Conservation (phyloP, 1,140 invertebrate species). For the Andricus grossulariae region DNA sequence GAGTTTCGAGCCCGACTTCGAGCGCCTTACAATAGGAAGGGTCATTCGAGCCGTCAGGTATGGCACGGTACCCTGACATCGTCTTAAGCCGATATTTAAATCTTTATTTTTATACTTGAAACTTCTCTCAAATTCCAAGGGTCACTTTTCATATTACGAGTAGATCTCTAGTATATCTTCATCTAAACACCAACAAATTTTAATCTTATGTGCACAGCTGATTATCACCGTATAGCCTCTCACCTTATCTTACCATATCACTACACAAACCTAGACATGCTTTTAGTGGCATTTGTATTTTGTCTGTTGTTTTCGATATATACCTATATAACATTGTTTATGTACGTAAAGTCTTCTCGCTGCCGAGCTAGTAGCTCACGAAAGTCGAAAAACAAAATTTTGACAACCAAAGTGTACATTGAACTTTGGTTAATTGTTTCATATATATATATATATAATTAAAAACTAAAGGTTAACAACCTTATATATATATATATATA, state of each 20-base stretch:
- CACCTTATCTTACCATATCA: constrained; percentile 61
- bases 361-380: constrained; percentile 50
- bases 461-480: too few species aligned
- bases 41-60: too few species aligned
- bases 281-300: constrained; percentile 73
- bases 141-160: constrained; percentile 11
- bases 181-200: constrained; percentile 45
- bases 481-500: too few species aligned
- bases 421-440: too few species aligned
- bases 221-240: constrained; percentile 64
- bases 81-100: neutral
- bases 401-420: neutral
- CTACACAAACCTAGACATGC: constrained; percentile 66
- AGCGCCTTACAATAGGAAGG: too few species aligned
- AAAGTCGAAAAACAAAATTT: neutral
- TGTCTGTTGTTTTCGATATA: constrained; percentile 62
- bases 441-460: too few species aligned
- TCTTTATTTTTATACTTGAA: neutral
- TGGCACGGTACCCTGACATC: too few species aligned
- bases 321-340: constrained; percentile 34
- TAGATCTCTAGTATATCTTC: constrained; percentile 41
- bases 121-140: neutral
- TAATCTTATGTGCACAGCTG: constrained; percentile 69
- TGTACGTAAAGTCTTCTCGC: constrained; percentile 48
- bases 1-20: too few species aligned